These are phyloP conservation scores for Sylvilagus floridanus DNA, from an alignment of 2,797 vertebrate species.

Conservation along the genomic window DNA sequence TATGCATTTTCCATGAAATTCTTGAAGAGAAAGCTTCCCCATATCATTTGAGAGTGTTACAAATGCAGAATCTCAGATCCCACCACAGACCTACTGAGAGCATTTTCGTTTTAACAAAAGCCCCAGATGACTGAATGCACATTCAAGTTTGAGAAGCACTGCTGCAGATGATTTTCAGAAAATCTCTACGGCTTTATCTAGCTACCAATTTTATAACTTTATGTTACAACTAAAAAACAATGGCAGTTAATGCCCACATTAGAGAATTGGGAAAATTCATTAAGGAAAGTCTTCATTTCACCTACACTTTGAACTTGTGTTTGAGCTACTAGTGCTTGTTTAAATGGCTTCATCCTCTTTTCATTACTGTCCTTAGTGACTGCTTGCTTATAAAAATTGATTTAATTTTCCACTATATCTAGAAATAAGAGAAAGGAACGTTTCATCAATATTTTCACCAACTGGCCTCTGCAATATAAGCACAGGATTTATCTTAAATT, in stretches of 20 bases:
- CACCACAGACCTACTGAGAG: neutral
- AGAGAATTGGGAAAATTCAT: slow-evolving; percentile 23
- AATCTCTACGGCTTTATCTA: neutral
- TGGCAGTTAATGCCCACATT: neutral
- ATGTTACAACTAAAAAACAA: neutral
- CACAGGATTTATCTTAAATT: neutral
- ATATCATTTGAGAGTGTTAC: neutral
- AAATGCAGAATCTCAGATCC: neutral
- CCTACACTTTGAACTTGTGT: neutral
- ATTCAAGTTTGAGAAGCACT: neutral
- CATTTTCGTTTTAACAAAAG: neutral
- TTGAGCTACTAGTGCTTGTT: neutral
- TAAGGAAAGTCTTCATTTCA: slow-evolving; percentile 17
- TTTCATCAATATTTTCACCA: slow-evolving; percentile 42
- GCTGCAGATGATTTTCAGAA: neutral
- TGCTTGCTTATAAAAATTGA: slow-evolving; percentile 36
- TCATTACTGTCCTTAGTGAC: slow-evolving; percentile 33
- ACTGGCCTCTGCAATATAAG: slow-evolving; percentile 4
- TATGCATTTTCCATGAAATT: too few species aligned
- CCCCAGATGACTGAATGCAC: neutral
- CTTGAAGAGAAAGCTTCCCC: too few species aligned
- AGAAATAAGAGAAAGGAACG: neutral
- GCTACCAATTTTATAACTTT: neutral
- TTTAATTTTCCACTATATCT: slow-evolving; percentile 30
- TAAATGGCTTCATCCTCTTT: slow-evolving; percentile 51